Conservation (phyloP, 2,113 vertebrate genomes). For the Brachyhypopomus occidentalis region DNA sequence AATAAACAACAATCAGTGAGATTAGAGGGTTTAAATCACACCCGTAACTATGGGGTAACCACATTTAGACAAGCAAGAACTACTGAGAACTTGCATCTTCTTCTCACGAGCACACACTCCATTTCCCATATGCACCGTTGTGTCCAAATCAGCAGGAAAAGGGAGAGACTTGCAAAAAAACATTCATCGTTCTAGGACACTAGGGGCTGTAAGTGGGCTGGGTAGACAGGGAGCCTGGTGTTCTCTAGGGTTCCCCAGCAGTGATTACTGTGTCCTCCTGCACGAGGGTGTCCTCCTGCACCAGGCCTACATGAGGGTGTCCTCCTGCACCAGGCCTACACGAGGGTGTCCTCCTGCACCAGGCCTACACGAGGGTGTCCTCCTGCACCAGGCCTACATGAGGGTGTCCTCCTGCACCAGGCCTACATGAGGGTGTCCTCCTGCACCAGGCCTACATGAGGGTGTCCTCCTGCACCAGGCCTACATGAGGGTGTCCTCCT, state of each 20-base stretch:
- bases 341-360: not conserved
- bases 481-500: too few species aligned
- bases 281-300: not conserved
- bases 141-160: not conserved
- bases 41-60: not conserved
- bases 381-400: not conserved
- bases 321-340: not conserved
- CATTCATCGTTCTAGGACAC: not conserved
- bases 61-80: not conserved
- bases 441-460: not conserved
- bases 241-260: not conserved
- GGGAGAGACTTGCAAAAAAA: not conserved
- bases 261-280: not conserved
- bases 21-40: slow-evolving; percentile 1
- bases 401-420: not conserved
- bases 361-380: not conserved
- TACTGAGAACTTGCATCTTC: too few species aligned
- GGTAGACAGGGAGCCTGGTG: too few species aligned
- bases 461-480: not conserved
- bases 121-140: not conserved
- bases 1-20: slow-evolving; percentile 52
- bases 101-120: too few species aligned
- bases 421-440: too few species aligned
- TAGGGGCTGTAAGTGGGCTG: not conserved
- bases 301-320: not conserved